Base-by-base conservation (phyloP, 2,888 invertebrate genomes). In the Halocaridina rubra region DNA sequence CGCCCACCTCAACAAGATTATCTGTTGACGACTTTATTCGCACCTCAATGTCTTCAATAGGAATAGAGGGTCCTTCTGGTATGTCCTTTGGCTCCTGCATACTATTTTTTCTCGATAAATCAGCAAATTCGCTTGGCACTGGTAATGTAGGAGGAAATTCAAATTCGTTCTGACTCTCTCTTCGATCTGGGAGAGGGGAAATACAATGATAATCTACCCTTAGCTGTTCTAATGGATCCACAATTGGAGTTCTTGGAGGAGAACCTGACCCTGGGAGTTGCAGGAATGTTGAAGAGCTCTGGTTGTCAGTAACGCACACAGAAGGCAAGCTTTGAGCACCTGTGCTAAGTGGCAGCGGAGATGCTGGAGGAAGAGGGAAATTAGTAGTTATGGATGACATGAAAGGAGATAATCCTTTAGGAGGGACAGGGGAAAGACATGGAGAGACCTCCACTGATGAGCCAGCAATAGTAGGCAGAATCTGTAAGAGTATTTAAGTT, bases 51-150 rank as follows among this genome's bases (percentile, higher is more conserved):
- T 80, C 84, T 16, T 82, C 84, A 10, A 87, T 53, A 61, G 84
- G 53, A 53, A 80, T 78, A 8, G 74, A 33, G 22, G 57, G n/a
- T 27, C 67, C 75, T 1, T 81, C 81, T 27, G 46, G 33, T 29
- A 30, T 32, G 24, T 75, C 75, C 75, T 61, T 75, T 3, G 64
- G 33, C 22, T 81, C 86, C 61, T 80, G 74, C 69, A 80, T 75
- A 19, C 82, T 84, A 61, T 78, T 84, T 29, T 84, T 85, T 33
- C 81, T 32, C 5, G 81, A 81, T 16, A 67, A 94, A 90, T 96
- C 96, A 2, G 96, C 96, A 91, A 96, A 96, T 89, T 95, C 95
- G 59, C 87, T 88, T 80, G 96, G 96, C 67, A 94, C 95, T 0
- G 96, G 96, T 88, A 96, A 91, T 85, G 93, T 89, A 74, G 89